phyloP scores from a whole-genome alignment of 2,888 invertebrate genomes.

The Pemphredon lugubris region DNA sequence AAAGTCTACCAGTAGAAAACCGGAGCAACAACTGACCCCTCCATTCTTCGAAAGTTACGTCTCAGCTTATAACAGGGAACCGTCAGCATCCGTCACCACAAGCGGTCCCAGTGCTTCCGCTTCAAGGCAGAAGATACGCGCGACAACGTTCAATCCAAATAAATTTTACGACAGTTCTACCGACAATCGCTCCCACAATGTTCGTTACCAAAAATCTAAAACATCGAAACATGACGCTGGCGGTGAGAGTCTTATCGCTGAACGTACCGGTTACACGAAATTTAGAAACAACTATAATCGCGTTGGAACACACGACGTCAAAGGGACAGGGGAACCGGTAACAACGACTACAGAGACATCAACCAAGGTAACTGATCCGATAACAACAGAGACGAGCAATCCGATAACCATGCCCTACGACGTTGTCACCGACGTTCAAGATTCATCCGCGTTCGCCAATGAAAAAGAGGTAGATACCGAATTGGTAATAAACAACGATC shows the following conservation, averaged over 20 bases:
- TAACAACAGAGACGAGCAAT: constrained; percentile 13
- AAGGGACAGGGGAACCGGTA: constrained; percentile 46
- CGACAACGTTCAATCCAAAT: constrained; percentile 22
- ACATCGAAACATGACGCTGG: constrained; percentile 29
- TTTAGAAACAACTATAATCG: constrained; percentile 65
- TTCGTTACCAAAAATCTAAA: constrained; percentile 72
- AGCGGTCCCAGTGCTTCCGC: constrained; percentile 16
- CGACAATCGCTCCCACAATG: constrained; percentile 70
- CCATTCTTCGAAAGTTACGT: constrained; percentile 47
- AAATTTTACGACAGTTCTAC: constrained; percentile 27
- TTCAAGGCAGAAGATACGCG: constrained; percentile 4
- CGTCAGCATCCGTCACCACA: not conserved
- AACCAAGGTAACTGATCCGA: constrained; percentile 32
- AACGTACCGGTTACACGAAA: constrained; percentile 68
- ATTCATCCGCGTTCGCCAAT: constrained; percentile 8
- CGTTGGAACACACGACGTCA: constrained; percentile 10
- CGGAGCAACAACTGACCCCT: constrained; percentile 52
- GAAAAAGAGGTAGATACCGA: constrained; percentile 74
- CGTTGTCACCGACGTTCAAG: not conserved
- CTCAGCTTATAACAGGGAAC: constrained; percentile 1
- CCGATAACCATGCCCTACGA: constrained; percentile 34
- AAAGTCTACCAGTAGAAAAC: constrained; percentile 38
- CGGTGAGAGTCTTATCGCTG: constrained; percentile 69
- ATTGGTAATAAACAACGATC: constrained; percentile 77
- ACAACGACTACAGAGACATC: constrained; percentile 15